phyloP scores from a whole-genome alignment of 2,797 vertebrate genomes.

The Ibycter americanus region DNA sequence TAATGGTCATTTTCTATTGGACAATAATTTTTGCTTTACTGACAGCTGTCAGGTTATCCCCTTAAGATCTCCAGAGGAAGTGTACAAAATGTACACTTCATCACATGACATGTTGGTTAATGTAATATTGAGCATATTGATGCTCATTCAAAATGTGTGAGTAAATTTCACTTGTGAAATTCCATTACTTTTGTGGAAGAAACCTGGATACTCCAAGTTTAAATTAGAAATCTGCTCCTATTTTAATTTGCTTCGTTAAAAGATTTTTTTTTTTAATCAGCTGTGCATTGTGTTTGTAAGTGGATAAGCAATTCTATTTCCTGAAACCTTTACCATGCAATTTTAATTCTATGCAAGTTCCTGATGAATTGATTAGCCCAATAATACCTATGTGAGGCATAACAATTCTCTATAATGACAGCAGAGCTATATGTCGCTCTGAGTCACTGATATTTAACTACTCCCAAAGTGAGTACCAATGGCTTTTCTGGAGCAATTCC shows the following conservation, averaged over 20 bases:
- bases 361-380: not conserved
- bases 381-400: not conserved
- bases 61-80: not conserved
- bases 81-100: not conserved
- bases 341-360: not conserved
- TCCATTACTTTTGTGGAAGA: not conserved
- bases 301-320: not conserved
- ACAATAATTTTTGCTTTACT: not conserved
- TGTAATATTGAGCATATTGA: not conserved
- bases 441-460: not conserved
- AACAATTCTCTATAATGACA: not conserved
- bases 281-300: not conserved
- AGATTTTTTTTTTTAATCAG: not conserved
- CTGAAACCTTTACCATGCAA: not conserved
- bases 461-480: not conserved
- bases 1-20: not conserved
- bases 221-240: not conserved
- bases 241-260: slow-evolving; percentile 40
- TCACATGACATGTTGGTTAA: not conserved
- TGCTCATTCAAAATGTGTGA: not conserved
- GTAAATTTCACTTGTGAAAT: not conserved
- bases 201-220: not conserved
- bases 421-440: not conserved
- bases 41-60: not conserved
- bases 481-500: not conserved